Percentiles rank a stretch among this genome's conserved stretches.
Evolutionary conservation across 1,140 invertebrate genomes (phyloP).

Genomic region (Pteromalus puparum): DNA sequence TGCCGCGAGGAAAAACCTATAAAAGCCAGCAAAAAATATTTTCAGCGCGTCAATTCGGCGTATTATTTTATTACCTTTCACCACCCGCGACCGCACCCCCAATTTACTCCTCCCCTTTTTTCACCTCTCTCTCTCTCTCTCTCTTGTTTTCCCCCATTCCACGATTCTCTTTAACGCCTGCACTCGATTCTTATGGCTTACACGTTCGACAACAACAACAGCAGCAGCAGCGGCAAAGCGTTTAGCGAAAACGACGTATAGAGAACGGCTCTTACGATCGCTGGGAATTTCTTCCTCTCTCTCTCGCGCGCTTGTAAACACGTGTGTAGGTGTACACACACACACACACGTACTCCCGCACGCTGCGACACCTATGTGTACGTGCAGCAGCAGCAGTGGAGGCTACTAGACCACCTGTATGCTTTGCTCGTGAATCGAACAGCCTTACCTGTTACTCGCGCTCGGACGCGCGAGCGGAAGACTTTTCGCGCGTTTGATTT

Average conservation of each 20-base stretch:
- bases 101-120: constrained; percentile 53
- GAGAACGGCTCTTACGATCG: not conserved
- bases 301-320: constrained; percentile 61
- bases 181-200: constrained; percentile 53
- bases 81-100: constrained; percentile 36
- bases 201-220: constrained; percentile 23
- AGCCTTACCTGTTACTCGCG: constrained; percentile 73
- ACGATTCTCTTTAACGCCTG: constrained; percentile 53
- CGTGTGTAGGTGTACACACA: constrained; percentile 35
- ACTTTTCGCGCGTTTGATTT: constrained; percentile 50
- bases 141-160: constrained; percentile 40
- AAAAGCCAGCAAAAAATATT: constrained; percentile 31
- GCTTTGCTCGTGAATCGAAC: constrained; percentile 71
- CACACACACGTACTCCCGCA: constrained; percentile 50
- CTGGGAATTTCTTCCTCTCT: constrained; percentile 13
- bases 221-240: not conserved
- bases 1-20: constrained; percentile 1
- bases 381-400: not conserved
- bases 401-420: constrained; percentile 73
- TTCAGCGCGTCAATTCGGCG: constrained; percentile 15
- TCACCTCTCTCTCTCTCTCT: constrained; percentile 42
- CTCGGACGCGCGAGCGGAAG: constrained; percentile 51
- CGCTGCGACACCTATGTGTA: constrained; percentile 4
- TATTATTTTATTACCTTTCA: not conserved
- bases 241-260: not conserved